Base-by-base conservation (phyloP, 2,797 vertebrate genomes). In the Lepilemur ruficaudatus region DNA sequence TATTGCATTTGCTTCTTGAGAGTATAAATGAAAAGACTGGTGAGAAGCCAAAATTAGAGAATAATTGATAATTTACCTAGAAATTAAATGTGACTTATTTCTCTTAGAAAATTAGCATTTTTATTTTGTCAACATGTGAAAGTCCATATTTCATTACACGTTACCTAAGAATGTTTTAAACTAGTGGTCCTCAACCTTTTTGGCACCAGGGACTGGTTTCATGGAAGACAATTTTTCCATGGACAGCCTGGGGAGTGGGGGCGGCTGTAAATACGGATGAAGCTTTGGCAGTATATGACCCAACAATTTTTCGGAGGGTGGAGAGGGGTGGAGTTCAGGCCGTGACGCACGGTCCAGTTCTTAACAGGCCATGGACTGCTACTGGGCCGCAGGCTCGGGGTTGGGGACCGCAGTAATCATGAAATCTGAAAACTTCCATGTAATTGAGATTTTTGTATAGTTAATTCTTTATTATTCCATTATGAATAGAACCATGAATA, bases 401-500 rank as follows among this genome's bases (percentile, higher is more conserved):
- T 25, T 57, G 55, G 23, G 55, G 55, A 25, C 9, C 22, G 55
- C 22, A 57, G 55, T 57, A 52, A 23, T 25, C 78, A 5, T 94
- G 82, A 90, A 78, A 80, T 87, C 86, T 89, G 59, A 83, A 96
- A 87, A 38, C 30, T 83, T 76, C 52, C 41, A 22, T 91, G 28
- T 87, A 88, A 84, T 87, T 76, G 28, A 73, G 91, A 55, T 61
- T 88, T 96, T 88, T 92, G 2, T 93, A 14, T 94, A 48, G 12
- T 85, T 96, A 94, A 95, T 93, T 96, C 52, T 89, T 97, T 95
- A 46, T 98, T 98, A 92, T 98, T 98, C 69, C 96, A 30, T 75
- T 98, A 89, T 98, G 7, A 97, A 92, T 98, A 99, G 99, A 99
- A 99, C 99, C 97, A 99, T 99, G 99, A 99, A 99, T 98, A 99